Conservation (phyloP, 2,113 vertebrate species). For the Atrichornis clamosus region DNA sequence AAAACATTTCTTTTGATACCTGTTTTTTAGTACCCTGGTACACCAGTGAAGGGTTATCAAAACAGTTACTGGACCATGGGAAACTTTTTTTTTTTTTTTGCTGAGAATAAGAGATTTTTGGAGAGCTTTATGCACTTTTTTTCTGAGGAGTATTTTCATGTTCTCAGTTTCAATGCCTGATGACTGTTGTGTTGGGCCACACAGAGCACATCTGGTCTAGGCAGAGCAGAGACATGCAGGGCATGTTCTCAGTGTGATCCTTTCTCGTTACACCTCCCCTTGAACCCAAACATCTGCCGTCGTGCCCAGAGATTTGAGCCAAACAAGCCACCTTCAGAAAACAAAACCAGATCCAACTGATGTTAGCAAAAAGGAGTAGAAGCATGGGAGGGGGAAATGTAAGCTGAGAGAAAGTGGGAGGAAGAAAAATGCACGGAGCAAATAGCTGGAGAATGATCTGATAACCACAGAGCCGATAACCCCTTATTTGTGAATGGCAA, state of each 20-base stretch:
- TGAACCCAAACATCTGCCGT: not conserved
- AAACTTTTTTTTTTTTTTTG: not conserved
- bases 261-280: not conserved
- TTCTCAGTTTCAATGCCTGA: not conserved
- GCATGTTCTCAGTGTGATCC: not conserved
- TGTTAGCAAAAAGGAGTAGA: not conserved
- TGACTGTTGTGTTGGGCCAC: accelerated
- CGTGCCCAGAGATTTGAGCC: not conserved
- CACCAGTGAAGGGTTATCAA: not conserved
- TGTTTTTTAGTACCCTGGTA: not conserved
- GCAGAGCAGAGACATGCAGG: not conserved
- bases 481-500: not conserved
- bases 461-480: not conserved
- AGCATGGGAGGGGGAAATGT: not conserved
- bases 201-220: not conserved
- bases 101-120: not conserved
- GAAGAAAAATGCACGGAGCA: conserved; percentile 7
- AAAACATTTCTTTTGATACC: not conserved
- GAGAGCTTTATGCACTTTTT: not conserved
- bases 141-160: not conserved
- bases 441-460: not conserved
- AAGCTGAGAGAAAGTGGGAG: conserved; percentile 38
- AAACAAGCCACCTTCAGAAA: not conserved
- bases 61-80: not conserved
- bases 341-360: not conserved